Conservation (phyloP, 2,888 invertebrate species). For the Gonocerus acuteangulatus region DNA sequence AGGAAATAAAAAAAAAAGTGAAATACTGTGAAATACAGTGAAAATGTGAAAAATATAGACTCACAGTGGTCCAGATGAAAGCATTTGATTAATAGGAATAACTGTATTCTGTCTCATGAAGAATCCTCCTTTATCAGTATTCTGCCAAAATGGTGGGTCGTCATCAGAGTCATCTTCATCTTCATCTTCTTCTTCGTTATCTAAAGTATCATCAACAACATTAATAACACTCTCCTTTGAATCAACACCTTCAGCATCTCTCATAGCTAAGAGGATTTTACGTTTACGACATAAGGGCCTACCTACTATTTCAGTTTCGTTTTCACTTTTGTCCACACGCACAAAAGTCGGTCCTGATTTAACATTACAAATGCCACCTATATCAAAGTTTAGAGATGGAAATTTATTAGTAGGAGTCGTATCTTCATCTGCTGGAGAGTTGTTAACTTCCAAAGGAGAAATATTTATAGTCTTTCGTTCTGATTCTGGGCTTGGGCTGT, state of each 20-base stretch:
- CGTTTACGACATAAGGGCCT: slow-evolving; percentile 39
- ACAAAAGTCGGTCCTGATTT: slow-evolving; percentile 26
- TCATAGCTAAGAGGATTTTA: slow-evolving; percentile 38
- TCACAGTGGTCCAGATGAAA: background rate
- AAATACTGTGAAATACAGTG: too few species aligned
- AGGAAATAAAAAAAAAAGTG: too few species aligned
- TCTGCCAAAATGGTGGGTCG: slow-evolving; percentile 39
- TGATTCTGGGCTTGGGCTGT: slow-evolving; percentile 29
- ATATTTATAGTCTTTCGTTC: background rate
- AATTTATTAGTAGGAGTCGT: slow-evolving; percentile 29
- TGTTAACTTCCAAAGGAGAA: slow-evolving; percentile 8
- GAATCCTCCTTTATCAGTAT: slow-evolving; percentile 36
- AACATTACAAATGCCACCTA: slow-evolving; percentile 32
- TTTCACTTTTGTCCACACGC: slow-evolving; percentile 14
- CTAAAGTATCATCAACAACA: background rate
- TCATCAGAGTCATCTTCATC: slow-evolving; percentile 37
- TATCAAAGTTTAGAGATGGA: slow-evolving; percentile 33
- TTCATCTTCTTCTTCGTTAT: slow-evolving; percentile 27
- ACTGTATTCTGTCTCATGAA: slow-evolving; percentile 37
- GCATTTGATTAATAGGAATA: slow-evolving; percentile 23
- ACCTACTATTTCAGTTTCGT: slow-evolving; percentile 35
- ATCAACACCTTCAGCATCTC: slow-evolving; percentile 24
- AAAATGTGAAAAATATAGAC: too few species aligned
- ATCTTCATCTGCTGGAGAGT: slow-evolving; percentile 14
- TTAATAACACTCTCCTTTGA: background rate